Evolutionary conservation across 2,888 invertebrate genomes (phyloP).

Genomic region (Pyrrhia umbra): DNA sequence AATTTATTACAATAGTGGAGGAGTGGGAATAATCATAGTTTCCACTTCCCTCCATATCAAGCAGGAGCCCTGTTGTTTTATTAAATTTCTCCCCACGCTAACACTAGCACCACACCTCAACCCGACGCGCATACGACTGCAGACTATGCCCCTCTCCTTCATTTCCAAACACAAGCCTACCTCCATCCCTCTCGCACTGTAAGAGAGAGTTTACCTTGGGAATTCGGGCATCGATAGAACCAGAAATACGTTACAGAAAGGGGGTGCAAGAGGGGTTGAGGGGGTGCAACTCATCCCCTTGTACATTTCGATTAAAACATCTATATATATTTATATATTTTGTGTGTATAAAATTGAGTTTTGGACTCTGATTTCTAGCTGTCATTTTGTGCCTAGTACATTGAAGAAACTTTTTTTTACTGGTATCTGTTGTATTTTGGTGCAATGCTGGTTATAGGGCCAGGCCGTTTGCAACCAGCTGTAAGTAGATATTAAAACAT

Average conservation of each 20-base stretch:
- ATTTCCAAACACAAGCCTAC: conserved; percentile 26
- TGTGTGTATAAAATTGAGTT: conserved; percentile 1
- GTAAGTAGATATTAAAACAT: neutral
- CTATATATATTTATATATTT: conserved; percentile 17
- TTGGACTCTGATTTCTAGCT: conserved; percentile 5
- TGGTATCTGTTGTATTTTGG: neutral
- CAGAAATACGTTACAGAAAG: conserved; percentile 46
- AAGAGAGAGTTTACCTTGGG: conserved; percentile 51
- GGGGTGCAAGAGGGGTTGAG: conserved; percentile 29
- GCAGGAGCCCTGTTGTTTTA: no score
- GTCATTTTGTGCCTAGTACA: conserved; percentile 2
- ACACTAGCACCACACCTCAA: conserved; percentile 53
- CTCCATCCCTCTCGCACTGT: conserved; percentile 52
- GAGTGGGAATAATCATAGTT: no score
- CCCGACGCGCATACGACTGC: conserved; percentile 52
- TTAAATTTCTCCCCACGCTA: conserved; percentile 37
- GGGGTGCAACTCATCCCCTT: conserved; percentile 12
- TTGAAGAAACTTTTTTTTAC: neutral
- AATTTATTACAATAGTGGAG: no score
- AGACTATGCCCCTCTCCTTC: conserved; percentile 58
- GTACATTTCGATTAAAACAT: conserved; percentile 37
- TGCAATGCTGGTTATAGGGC: neutral
- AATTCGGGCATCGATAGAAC: conserved; percentile 55
- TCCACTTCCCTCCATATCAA: no score
- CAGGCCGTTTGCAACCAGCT: neutral